phyloP scores from a whole-genome alignment of 2,888 invertebrate species.

The Monochamus alternatus region DNA sequence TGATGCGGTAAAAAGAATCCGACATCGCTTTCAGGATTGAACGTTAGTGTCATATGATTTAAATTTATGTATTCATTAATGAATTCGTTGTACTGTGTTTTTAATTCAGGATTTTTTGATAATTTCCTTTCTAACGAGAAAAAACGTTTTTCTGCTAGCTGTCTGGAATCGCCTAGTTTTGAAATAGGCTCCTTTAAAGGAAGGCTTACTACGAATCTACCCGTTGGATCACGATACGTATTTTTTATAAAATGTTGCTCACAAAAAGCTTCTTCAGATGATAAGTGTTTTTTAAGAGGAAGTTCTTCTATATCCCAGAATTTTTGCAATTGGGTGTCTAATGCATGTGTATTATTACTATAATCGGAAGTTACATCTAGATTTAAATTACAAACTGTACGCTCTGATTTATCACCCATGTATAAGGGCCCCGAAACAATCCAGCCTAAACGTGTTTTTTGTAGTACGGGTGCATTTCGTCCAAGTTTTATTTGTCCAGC shows the following conservation, averaged over 20 bases:
- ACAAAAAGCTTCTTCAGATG: conserved; percentile 19
- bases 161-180: conserved; percentile 1
- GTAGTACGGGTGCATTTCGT: background rate
- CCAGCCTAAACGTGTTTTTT: conserved; percentile 18
- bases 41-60: conserved; percentile 10
- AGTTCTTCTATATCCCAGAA: conserved; percentile 12
- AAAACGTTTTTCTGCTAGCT: conserved; percentile 13
- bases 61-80: conserved; percentile 3
- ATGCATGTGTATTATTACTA: background rate
- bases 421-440: conserved; percentile 1
- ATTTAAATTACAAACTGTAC: conserved; percentile 4
- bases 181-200: conserved; percentile 10
- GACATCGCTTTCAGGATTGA: background rate
- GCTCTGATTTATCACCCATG: background rate
- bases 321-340: background rate
- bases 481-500: too few species aligned
- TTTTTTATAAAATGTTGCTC: conserved; percentile 14
- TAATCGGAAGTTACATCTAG: background rate
- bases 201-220: conserved; percentile 11
- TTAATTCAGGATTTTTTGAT: background rate
- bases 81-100: conserved; percentile 8
- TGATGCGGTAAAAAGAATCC: conserved; percentile 23
- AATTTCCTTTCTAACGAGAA: conserved; percentile 6
- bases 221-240: background rate
- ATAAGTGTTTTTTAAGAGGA: conserved; percentile 8